Base-by-base conservation (phyloP, 2,888 invertebrate species). In the Agrochola circellaris region DNA sequence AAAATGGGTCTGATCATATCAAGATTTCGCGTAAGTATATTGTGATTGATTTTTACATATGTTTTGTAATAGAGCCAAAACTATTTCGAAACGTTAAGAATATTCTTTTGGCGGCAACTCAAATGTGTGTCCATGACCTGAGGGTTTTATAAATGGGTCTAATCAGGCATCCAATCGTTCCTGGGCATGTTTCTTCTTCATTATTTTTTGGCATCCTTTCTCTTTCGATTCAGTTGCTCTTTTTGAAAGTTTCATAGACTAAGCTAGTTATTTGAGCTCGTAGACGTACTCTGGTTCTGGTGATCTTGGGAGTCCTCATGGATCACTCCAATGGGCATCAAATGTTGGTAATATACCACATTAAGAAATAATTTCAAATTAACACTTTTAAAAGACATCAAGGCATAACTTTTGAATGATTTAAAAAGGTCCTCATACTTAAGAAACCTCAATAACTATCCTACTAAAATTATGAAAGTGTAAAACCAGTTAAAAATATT, bases 1-100 rank as follows among this genome's bases (percentile, higher is more conserved):
- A 95, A 95, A 90, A 98, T 98, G 98, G 98, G 98, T 86, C 94
- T 97, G 79, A 97, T 98, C 87, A 95, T 97, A 93, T 97, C 97
- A 84, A 97, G 97, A 96, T 97, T 98, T 95, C 97, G 97, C 93
- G 98, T 98, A 95, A 97, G 97, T 97, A 92, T 80, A 23, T 60
- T 73, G 69, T 81, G 89, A 91, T 85, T 84, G 77, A 92, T 91
- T 91, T 90, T 74, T 81, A 77, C 86, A 83, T 85, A 87, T 89
- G 88, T 90, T 90, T 94, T 95, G 95, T 93, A 91, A 83, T 89
- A 82, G 82, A 93, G 95, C 96, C 95, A 95, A 95, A 92, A 92
- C 92, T 95, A 95, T 95, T 95, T 94, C 91, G 84, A 94, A 94
- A 90, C 89, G 91, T 89, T 92, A 89, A 88, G 58, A 82, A 83